These are phyloP conservation scores for Anniella stebbinsi DNA, from an alignment of 2,797 vertebrate species.

Conservation along the genomic window DNA sequence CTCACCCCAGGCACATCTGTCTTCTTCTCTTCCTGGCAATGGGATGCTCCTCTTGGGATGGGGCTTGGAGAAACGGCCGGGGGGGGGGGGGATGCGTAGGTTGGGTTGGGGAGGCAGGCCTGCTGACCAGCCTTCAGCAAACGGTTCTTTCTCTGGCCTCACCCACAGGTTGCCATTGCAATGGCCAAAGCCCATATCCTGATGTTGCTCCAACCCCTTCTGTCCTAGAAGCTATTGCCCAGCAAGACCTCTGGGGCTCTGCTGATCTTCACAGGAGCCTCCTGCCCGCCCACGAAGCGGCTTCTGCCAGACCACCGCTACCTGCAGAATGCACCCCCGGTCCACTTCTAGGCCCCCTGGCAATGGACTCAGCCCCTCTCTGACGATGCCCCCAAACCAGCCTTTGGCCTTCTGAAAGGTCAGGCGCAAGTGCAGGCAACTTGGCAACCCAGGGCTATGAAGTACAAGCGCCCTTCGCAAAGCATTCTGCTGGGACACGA, in stretches of 20 bases:
- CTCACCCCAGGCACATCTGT: background rate
- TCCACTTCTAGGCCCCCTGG: background rate
- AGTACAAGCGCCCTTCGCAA: fast-evolving
- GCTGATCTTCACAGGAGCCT: background rate
- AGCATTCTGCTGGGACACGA: too few species aligned
- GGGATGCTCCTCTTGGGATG: background rate
- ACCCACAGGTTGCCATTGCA: background rate
- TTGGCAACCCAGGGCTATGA: background rate
- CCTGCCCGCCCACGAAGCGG: background rate
- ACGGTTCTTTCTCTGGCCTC: too few species aligned
- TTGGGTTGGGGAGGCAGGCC: background rate
- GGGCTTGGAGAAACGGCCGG: background rate
- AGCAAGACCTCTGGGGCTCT: background rate
- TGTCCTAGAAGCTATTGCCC: background rate
- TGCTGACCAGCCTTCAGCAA: background rate
- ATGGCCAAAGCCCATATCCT: fast-evolving
- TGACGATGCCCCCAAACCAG: background rate
- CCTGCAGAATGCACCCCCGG: too few species aligned
- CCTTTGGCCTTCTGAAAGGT: background rate
- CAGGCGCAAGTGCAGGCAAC: too few species aligned
- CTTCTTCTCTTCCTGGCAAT: background rate
- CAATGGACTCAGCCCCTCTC: background rate
- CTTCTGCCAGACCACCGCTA: too few species aligned
- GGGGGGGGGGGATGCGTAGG: too few species aligned
- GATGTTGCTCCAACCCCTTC: fast-evolving